Evolutionary conservation across 2,888 invertebrate genomes (phyloP), one percentile per base, ranked within the genome.

Genomic region (Chloroclysta siterata): DNA sequence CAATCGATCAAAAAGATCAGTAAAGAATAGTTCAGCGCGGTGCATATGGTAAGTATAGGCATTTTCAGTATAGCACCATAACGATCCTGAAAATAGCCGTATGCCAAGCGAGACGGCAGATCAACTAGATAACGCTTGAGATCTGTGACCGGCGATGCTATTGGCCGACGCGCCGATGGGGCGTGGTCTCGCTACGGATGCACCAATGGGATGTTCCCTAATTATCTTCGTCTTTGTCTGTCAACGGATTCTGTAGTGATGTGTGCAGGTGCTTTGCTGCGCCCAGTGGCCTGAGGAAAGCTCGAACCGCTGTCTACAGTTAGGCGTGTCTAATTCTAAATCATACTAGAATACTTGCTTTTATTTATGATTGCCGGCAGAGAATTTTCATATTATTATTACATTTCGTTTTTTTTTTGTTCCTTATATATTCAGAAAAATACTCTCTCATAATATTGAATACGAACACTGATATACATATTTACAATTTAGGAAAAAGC

Each of bases 191-290:
- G 80, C 84, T 79, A 79, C 88, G 93, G 94, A 94, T 94, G 93
- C 94, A 93, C 93, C 94, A 93, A 94, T 94, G 89, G 90, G 93
- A 93, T 93, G 89, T 79, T 81, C 90, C 85, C 82, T 85, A 87
- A 72, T 93, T 92, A 90, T 93, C 92, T 91, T 85, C 90, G 88
- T 91, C 90, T 91, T 93, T 92, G 93, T 94, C 94, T 94, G 94
- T 90, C 93, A 84, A 74, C 74, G 80, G 90, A 88, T 79, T 88
- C 88, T 88, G 88, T 80, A 79, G 75, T 77, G 75, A 77, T 78
- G 79, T 80, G 80, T 73, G 73, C 84, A 82, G 82, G 83, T 85
- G 81, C 71, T 77, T 75, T 85, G 81, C 71, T 77, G 74, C 60
- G 77, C 53, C 56, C 57, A 69, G 65, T 63, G 17, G 54, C 3